Base-by-base conservation (phyloP, 2,113 vertebrate genomes). In the Eleginops maclovinus region DNA sequence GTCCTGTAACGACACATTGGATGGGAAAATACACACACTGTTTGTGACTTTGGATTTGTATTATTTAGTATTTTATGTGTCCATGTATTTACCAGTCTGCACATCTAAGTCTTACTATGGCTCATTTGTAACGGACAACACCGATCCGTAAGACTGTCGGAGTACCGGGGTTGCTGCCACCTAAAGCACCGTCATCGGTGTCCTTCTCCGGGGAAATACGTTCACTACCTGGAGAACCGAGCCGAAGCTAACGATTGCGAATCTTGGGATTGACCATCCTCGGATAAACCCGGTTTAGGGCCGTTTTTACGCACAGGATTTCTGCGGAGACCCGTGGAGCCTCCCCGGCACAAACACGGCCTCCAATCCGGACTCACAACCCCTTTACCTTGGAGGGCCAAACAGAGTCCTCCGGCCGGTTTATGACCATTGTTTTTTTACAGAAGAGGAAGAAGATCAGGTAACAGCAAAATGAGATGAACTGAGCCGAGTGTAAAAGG, bases 61-160 rank as follows among this genome's bases (percentile, higher is more conserved):
- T n/a, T n/a, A n/a, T n/a, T n/a, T n/a, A n/a, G n/a, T n/a, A 26
- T 47, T 51, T 3, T 4, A 63, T 41, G 41, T 10, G 11, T 59
- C 96, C 93, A 97, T 98, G 97, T 99, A 97, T 95, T 95, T 97
- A 89, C 96, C 97, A 88, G 96, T 95, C 95, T 97, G 96, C 94
- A 89, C 96, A 96, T 93, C 95, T 97, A 69, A 70, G 49, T 72
- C 81, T 89, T 96, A 97, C 92, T 97, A 97, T 89, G 96, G 96
- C 94, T 95, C 96, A 81, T 97, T 98, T 92, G 88, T 97, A 86
- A 93, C 95, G 94, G 96, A 98, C 93, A 96, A 92, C 92, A 16
- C n/a, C 50, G 61, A 53, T 8, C 66, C 6, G 64, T 14, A 4
- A 36, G 74, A 2, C 59, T 49, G 15, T n/a, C 82, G 4, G 74